phyloP scores from a whole-genome alignment of 2,113 vertebrate species.

The Pituophis catenifer region DNA sequence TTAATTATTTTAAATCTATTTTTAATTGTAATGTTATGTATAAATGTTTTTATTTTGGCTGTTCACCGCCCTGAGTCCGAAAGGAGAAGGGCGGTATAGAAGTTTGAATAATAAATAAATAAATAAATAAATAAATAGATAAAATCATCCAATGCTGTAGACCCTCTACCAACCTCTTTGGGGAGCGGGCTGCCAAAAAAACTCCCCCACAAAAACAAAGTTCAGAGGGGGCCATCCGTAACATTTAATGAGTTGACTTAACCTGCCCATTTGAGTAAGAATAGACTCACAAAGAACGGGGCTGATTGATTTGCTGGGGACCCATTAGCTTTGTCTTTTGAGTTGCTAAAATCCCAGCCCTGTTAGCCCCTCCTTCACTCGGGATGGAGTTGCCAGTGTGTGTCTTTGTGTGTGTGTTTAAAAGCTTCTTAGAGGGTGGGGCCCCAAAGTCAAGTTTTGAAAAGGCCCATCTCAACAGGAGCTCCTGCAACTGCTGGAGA shows the following conservation, averaged over 20 bases:
- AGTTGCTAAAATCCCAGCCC: neutral
- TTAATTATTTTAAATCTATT: too few species aligned
- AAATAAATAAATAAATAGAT: too few species aligned
- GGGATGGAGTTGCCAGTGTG: neutral
- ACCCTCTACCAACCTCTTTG: neutral
- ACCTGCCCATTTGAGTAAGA: neutral
- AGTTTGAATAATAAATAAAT: too few species aligned
- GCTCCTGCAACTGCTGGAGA: neutral
- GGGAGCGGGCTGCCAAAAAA: neutral
- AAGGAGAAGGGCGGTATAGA: too few species aligned
- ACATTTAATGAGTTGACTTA: neutral
- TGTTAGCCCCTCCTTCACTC: neutral
- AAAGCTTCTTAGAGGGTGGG: neutral
- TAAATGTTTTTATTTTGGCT: too few species aligned
- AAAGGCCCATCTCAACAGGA: neutral
- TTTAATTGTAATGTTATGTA: too few species aligned
- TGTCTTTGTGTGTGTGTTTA: neutral
- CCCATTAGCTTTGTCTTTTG: constrained; percentile 1
- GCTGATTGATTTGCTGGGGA: neutral
- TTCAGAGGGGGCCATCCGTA: neutral
- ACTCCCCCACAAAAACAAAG: too few species aligned
- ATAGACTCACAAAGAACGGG: neutral
- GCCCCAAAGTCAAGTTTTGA: neutral
- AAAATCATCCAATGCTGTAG: neutral
- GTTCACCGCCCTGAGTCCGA: too few species aligned